Evolutionary conservation across 2,113 vertebrate species (phyloP).

Genomic region (Eulemur rufifrons): DNA sequence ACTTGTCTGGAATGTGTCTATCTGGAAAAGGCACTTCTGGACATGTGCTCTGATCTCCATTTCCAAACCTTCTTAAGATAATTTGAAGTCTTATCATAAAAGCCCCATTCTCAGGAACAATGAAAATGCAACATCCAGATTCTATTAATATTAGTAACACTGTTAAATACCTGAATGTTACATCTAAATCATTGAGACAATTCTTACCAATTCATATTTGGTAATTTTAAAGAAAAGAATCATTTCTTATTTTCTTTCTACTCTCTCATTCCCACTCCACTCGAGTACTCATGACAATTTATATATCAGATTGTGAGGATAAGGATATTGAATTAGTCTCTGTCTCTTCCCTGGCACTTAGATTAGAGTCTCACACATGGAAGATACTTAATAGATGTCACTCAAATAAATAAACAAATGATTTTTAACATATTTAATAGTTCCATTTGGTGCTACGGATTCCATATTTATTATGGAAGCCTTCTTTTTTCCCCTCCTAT

Average conservation of each 20-base stretch:
- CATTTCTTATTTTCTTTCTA: background rate
- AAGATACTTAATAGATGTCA: background rate
- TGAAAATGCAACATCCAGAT: background rate
- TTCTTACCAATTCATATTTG: background rate
- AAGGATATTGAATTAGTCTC: background rate
- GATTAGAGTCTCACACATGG: background rate
- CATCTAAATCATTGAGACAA: background rate
- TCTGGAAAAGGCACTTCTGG: background rate
- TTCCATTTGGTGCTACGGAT: background rate
- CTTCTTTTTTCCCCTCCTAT: background rate
- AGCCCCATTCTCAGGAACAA: background rate
- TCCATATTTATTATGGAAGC: background rate
- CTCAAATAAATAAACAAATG: background rate
- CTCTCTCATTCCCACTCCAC: background rate
- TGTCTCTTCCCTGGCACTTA: background rate
- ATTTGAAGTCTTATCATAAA: background rate
- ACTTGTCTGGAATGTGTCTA: background rate
- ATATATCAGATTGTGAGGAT: background rate
- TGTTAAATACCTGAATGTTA: background rate
- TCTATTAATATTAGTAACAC: background rate
- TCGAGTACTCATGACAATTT: background rate
- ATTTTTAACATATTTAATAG: background rate
- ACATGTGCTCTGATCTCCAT: background rate
- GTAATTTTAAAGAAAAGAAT: slow-evolving; percentile 9
- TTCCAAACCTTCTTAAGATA: background rate